These are phyloP conservation scores for Sphaeramia orbicularis DNA, from an alignment of 2,797 vertebrate species.

Conservation along the genomic window DNA sequence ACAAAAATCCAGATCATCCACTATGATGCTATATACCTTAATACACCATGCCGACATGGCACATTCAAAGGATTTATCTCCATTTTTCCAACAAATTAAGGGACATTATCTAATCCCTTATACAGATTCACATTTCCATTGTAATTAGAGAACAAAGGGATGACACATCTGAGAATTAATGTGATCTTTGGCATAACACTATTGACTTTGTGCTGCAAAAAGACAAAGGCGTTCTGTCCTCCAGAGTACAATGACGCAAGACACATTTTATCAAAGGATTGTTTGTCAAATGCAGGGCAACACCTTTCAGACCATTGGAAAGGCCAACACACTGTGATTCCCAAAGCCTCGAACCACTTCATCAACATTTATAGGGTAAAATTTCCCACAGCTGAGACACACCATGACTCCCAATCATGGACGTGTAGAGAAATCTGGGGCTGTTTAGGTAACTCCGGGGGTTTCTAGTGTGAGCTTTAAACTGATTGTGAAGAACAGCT, in stretches of 20 bases:
- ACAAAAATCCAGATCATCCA: conserved; percentile 42
- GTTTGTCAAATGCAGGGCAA: conserved; percentile 22
- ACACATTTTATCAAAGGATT: conserved; percentile 32
- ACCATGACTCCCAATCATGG: neutral
- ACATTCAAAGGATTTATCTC: conserved; percentile 22
- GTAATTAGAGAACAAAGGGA: conserved; percentile 57
- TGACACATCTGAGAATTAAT: conserved; percentile 43
- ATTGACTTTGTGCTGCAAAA: conserved; percentile 46
- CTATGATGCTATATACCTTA: conserved; percentile 21
- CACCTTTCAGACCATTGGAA: conserved; percentile 27
- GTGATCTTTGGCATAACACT: conserved; percentile 40
- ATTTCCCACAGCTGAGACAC: conserved; percentile 1
- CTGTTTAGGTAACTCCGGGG: neutral
- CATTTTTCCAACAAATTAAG: conserved; percentile 18
- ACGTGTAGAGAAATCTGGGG: conserved; percentile 3
- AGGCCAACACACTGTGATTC: conserved; percentile 2
- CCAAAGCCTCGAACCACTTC: neutral
- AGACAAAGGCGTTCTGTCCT: conserved; percentile 68
- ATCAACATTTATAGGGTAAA: conserved; percentile 11
- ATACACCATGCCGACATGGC: conserved; percentile 36
- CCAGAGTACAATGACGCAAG: conserved; percentile 17
- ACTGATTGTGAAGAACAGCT: conserved; percentile 26
- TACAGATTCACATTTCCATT: conserved; percentile 53
- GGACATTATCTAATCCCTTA: conserved; percentile 20
- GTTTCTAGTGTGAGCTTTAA: conserved; percentile 9